A percentile compares a stretch with the other conserved stretches of the same genome.
phyloP scores from a whole-genome alignment of 2,888 invertebrate genomes.

The Eilema griseolum region DNA sequence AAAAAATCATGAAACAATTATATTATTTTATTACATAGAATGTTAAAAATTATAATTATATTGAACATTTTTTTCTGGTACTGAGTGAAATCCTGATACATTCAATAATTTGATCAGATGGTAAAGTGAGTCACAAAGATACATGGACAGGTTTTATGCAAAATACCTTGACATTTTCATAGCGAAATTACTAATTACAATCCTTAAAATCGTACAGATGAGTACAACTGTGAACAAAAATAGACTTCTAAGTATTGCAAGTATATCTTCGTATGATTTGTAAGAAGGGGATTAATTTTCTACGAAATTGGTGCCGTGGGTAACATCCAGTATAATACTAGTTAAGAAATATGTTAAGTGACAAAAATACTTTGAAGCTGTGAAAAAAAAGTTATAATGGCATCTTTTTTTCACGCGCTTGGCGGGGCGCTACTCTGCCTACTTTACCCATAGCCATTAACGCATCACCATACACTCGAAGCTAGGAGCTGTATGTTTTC shows the following conservation, averaged over 20 bases:
- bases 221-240: background rate
- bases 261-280: background rate
- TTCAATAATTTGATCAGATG: background rate
- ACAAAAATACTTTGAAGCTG: background rate
- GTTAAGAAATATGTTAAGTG: background rate
- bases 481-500: constrained; percentile 15
- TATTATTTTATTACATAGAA: background rate
- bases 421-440: constrained; percentile 1
- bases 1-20: background rate
- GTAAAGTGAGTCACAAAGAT: background rate
- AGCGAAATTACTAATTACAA: no score
- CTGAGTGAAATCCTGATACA: background rate
- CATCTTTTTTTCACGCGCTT: background rate
- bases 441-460: constrained; percentile 36
- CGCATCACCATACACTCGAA: constrained; percentile 37
- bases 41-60: background rate
- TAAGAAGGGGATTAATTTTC: background rate
- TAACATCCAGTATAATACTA: background rate
- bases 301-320: background rate
- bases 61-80: background rate
- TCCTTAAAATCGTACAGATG: background rate
- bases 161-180: background rate
- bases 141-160: background rate
- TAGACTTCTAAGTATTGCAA: background rate
- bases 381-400: background rate